Evolutionary conservation across 2,888 invertebrate species (phyloP).

Genomic region (Rhingia campestris): DNA sequence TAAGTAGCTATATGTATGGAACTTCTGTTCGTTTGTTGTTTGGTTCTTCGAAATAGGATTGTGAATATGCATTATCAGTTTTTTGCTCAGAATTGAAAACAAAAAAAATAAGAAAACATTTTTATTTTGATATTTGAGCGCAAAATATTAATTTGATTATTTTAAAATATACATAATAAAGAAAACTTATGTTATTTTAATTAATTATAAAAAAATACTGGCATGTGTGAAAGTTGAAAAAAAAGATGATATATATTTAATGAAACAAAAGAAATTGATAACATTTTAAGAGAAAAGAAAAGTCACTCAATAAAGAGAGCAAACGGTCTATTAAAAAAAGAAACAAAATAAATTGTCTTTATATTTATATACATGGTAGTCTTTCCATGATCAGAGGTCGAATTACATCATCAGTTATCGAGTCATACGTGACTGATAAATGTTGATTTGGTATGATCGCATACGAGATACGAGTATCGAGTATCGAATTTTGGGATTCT

Average conservation of each 20-base stretch:
- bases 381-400: too few species aligned
- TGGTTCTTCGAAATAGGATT: constrained; percentile 27
- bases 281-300: constrained; percentile 47
- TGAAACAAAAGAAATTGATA: constrained; percentile 42
- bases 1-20: constrained; percentile 55
- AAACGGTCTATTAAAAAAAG: constrained; percentile 54
- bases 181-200: constrained; percentile 37
- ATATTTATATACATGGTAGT: too few species aligned
- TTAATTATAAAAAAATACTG: constrained; percentile 43
- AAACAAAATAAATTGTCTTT: not conserved
- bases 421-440: too few species aligned
- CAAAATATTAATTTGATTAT: constrained; percentile 23
- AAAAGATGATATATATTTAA: constrained; percentile 55
- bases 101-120: constrained; percentile 1
- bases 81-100: constrained; percentile 3
- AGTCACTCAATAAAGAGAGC: constrained; percentile 58
- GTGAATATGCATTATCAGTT: constrained; percentile 29
- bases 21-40: constrained; percentile 19
- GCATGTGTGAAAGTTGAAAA: constrained; percentile 59
- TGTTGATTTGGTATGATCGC: too few species aligned
- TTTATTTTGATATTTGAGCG: not conserved
- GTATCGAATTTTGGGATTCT: too few species aligned
- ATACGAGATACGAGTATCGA: too few species aligned
- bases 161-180: constrained; percentile 27
- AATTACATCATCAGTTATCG: too few species aligned